Conservation (phyloP, 2,113 vertebrate species). For the Rhea americana region DNA sequence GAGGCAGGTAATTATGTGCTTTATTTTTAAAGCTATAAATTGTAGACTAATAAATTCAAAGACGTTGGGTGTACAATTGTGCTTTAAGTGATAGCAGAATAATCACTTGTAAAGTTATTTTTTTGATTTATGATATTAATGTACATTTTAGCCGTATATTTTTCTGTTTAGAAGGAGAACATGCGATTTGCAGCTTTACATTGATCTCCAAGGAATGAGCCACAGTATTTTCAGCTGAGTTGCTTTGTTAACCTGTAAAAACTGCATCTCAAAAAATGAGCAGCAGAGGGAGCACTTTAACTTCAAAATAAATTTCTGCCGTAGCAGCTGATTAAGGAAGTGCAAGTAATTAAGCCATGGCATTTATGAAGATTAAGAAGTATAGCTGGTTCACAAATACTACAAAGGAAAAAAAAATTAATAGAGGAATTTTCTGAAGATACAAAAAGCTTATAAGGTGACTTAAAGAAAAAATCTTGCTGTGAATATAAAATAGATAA, state of each 20-base stretch:
- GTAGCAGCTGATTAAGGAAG: slow-evolving; percentile 57
- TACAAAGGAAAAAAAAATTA: slow-evolving; percentile 36
- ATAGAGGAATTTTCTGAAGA: slow-evolving; percentile 39
- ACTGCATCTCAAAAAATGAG: slow-evolving; percentile 26
- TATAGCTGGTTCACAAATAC: slow-evolving; percentile 59
- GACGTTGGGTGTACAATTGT: background rate
- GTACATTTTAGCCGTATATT: background rate
- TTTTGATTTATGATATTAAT: background rate
- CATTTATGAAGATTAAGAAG: slow-evolving; percentile 74
- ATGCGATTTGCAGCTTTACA: background rate
- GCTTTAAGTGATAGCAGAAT: background rate
- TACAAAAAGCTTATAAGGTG: slow-evolving; percentile 1
- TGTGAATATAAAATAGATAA: background rate
- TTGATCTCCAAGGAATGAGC: background rate
- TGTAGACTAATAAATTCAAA: background rate
- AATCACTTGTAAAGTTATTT: background rate
- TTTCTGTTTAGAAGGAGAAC: background rate
- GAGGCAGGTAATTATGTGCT: slow-evolving; percentile 89
- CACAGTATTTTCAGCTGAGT: background rate
- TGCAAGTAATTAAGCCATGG: slow-evolving; percentile 68
- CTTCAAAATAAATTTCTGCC: slow-evolving; percentile 57
- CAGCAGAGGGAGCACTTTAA: slow-evolving; percentile 81
- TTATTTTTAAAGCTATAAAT: slow-evolving; percentile 37
- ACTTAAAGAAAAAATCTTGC: background rate
- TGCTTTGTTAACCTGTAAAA: background rate